Evolutionary conservation across 2,113 vertebrate species (phyloP), one percentile per base, ranked within the genome.

Genomic region (Athene noctua): DNA sequence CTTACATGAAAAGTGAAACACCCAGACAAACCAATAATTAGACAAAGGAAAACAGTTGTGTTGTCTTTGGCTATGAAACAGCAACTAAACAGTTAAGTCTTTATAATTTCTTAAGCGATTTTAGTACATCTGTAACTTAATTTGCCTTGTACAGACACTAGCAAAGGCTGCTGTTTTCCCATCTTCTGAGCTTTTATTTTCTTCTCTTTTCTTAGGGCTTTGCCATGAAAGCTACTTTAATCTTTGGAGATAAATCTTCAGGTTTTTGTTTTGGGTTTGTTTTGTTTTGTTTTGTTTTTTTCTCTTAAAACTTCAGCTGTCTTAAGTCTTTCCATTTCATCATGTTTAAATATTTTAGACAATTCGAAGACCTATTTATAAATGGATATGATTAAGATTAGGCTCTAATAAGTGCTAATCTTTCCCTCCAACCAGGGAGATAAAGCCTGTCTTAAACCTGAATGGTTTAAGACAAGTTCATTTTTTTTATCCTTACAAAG

Each of bases 351-450:
- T 92, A 94, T 88, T 93, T 93, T 27, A 80, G 68, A 82, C 91
- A 92, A 96, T 88, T 71, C 92, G 80, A 88, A 87, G 62, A 55
- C 38, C 62, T 94, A 83, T 88, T 96, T 91, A 90, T 97, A 96
- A 95, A 95, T 94, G 93, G 96, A 55, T 97, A 96, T 81, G 68
- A 93, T 94, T 93, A 94, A 91, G 79, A 96, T 96, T 94, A 96
- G 55, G 44, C 61, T 92, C 32, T 95, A 96, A 80, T 92, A 96
- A 95, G 86, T 51, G 66, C 71, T 96, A 90, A 94, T 84, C 83
- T 97, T 97, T 84, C 22, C 73, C 27, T 96, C 80, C 82, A 95
- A 88, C 68, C 75, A 90, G 34, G 66, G 22, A 91, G 61, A 96
- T 66, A 96, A 94, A 94, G 38, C 34, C 63, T 66, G 62, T 72